phyloP scores from a whole-genome alignment of 2,797 vertebrate species.

The Pampus argenteus region DNA sequence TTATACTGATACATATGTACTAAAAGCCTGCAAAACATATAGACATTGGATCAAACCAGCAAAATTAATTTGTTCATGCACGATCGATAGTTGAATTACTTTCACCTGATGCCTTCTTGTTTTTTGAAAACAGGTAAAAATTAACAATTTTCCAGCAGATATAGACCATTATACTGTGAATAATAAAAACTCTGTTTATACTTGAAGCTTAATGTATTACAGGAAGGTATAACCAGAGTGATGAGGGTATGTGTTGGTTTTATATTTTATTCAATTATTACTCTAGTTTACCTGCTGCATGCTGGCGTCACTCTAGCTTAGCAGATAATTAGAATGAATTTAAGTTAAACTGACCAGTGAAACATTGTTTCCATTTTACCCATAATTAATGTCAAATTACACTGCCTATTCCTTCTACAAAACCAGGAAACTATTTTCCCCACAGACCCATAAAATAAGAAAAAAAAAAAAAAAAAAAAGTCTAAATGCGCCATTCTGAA shows the following conservation, averaged over 20 bases:
- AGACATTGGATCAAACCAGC: constrained; percentile 1
- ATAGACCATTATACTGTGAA: neutral
- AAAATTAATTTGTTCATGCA: constrained; percentile 1
- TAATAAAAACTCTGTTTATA: neutral
- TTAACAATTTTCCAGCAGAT: neutral
- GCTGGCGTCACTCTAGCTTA: neutral
- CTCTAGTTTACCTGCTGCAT: too few species aligned
- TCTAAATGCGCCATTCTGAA: neutral
- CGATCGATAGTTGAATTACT: constrained; percentile 2
- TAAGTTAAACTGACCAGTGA: neutral
- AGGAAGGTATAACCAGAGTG: neutral
- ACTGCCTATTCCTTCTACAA: neutral
- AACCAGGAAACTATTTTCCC: neutral
- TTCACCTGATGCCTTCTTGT: neutral
- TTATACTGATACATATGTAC: neutral
- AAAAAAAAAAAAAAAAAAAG: too few species aligned
- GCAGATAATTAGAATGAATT: neutral
- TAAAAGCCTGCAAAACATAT: neutral
- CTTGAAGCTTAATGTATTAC: neutral
- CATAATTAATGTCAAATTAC: neutral
- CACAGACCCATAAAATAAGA: too few species aligned
- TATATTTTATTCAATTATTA: neutral
- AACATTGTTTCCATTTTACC: neutral
- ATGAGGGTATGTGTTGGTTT: too few species aligned
- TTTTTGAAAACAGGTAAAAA: neutral